Conservation (phyloP, 2,888 invertebrate genomes). For the Crioceris asparagi region DNA sequence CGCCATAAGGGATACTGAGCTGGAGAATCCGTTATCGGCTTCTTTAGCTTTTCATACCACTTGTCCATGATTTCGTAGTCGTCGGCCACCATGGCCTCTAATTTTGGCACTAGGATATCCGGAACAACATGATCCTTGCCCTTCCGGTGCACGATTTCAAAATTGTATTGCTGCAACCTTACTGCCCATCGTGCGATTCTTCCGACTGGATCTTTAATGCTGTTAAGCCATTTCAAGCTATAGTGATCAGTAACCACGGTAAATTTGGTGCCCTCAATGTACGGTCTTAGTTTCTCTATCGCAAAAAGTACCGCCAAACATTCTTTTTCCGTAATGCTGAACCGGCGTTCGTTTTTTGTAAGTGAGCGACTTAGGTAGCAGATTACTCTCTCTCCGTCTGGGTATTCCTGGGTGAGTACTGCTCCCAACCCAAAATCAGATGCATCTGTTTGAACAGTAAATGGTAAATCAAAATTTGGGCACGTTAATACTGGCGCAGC, state of each 20-base stretch:
- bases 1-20: conserved; percentile 15
- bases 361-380: conserved; percentile 14
- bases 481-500: conserved; percentile 17
- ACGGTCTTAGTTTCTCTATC: conserved; percentile 16
- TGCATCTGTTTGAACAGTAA: conserved; percentile 20
- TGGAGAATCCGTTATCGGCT: conserved; percentile 8
- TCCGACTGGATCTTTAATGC: conserved; percentile 16
- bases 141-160: conserved; percentile 13
- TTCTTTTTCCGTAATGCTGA: conserved; percentile 14
- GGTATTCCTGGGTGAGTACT: conserved; percentile 11
- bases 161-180: conserved; percentile 12
- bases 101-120: conserved; percentile 9
- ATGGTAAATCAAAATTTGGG: conserved; percentile 14
- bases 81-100: too few species aligned
- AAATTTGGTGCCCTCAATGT: conserved; percentile 15
- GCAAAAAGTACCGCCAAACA: conserved; percentile 14
- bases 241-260: too few species aligned
- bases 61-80: conserved; percentile 8
- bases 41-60: conserved; percentile 16
- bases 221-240: conserved; percentile 9
- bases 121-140: conserved; percentile 10
- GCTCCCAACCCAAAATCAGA: too few species aligned
- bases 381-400: conserved; percentile 15
- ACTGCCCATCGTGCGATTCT: conserved; percentile 18
- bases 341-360: conserved; percentile 15